Evolutionary conservation across 2,888 invertebrate genomes (phyloP), one percentile per base, ranked within the genome.

Genomic region (Eremobia ochroleuca): DNA sequence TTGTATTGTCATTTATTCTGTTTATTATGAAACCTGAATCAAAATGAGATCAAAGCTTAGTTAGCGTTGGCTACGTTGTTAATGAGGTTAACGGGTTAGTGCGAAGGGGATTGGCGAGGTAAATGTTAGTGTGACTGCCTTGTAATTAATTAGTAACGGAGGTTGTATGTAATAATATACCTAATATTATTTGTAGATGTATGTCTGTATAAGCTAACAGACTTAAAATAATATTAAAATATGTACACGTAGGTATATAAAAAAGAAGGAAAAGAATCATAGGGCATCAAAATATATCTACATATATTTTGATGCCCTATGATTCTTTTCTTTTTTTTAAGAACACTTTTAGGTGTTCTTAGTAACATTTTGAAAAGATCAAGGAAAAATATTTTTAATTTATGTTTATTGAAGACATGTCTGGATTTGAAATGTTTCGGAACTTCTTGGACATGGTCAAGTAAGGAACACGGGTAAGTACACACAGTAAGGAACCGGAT

Each of bases 21-120:
- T 82, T 73, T 68, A 55, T 55, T 59, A 74, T 59, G 49, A 72
- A 71, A 71, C 46, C 9, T 66, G 64, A 80, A 72, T 73, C 52
- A 62, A 73, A 83, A 69, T 73, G 31, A 62, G 40, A 43, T 69
- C 40, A 52, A 59, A 62, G 61, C 61, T 62, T 59, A 58, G 31
- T 76, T 67, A 67, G 25, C 71, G 65, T 70, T 76, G n/a, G 52
- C 28, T 81, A 71, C 37, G 64, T 72, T 58, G 61, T 31, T 70
- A 68, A 79, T 79, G 52, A 69, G 69, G 72, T 69, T 70, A 73
- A 78, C 65, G 67, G 59, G 67, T 71, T 83, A 52, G 28, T 55
- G 65, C 8, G 43, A 73, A 61, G 58, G 70, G 79, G 70, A 74
- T 73, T 82, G 62, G 55, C 34, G 31, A 68, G 68, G 55, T 83